These are phyloP conservation scores for Mesodorylaimus sp. DNA, from an alignment of 2,888 invertebrate species.

Conservation along the genomic window DNA sequence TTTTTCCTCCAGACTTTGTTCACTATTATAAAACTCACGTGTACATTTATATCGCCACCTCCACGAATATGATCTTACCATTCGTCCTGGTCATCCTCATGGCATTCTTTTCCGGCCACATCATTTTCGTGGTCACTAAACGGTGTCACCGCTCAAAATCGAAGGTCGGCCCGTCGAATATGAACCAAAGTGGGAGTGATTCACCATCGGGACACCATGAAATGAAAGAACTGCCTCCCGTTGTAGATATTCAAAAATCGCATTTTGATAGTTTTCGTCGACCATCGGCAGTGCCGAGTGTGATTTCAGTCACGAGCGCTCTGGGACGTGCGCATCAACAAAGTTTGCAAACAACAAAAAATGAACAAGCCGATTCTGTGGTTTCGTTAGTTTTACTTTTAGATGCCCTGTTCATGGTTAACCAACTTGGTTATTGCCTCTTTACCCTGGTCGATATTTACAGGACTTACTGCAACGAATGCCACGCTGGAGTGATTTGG, in stretches of 20 bases:
- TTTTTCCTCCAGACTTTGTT: too few relatives aligned
- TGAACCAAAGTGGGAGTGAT: not conserved
- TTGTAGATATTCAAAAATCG: not conserved
- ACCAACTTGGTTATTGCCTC: not conserved
- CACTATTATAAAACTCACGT: not conserved
- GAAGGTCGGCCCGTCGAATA: too few relatives aligned
- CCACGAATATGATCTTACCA: not conserved
- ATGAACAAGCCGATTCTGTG: not conserved
- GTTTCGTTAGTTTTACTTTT: not conserved
- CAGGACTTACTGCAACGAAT: too few relatives aligned
- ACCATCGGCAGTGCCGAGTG: not conserved
- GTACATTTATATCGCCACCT: not conserved
- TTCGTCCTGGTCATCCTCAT: not conserved
- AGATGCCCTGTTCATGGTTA: not conserved
- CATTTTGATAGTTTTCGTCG: too few relatives aligned
- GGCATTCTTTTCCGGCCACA: not conserved
- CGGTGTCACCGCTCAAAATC: too few relatives aligned
- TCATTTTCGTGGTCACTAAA: not conserved
- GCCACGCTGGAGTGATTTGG: not conserved
- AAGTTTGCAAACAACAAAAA: too few relatives aligned
- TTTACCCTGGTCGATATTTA: not conserved
- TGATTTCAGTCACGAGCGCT: too few relatives aligned
- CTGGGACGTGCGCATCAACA: not conserved
- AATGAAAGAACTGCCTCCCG: too few relatives aligned
- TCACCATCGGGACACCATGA: not conserved